phyloP scores from a whole-genome alignment of 2,113 vertebrate genomes.

The Myotis yumanensis region DNA sequence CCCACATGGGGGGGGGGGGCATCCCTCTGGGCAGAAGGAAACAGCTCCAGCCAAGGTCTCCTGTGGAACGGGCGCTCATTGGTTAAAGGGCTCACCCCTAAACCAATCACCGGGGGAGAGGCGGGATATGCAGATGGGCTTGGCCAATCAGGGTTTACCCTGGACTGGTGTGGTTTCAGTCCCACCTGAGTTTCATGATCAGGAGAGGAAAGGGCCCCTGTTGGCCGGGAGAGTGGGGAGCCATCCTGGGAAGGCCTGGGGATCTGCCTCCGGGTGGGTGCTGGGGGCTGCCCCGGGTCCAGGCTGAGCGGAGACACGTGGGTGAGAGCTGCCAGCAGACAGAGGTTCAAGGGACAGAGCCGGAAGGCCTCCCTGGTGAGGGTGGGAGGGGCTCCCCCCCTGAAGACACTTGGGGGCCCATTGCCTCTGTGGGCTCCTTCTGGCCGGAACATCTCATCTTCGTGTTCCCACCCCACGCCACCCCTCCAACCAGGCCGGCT shows the following conservation, averaged over 20 bases:
- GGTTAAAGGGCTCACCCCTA: background rate
- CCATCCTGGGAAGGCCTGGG: background rate
- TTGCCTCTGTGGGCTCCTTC: background rate
- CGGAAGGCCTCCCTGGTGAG: background rate
- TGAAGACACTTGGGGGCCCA: accelerated
- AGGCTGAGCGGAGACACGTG: no score
- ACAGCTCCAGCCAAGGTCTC: accelerated
- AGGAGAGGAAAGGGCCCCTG: background rate
- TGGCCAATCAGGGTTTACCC: background rate
- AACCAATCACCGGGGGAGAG: background rate
- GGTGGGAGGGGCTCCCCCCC: background rate
- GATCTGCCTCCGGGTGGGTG: accelerated
- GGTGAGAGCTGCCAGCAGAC: background rate
- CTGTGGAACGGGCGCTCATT: background rate
- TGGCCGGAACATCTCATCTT: background rate
- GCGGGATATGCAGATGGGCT: background rate
- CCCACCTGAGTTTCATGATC: background rate
- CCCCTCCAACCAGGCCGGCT: background rate
- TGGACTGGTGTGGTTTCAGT: background rate
- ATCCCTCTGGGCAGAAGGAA: background rate
- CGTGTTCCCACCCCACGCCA: background rate
- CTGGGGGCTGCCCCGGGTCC: background rate
- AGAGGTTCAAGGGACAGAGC: accelerated
- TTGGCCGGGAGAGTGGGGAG: no score
- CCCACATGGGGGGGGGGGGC: background rate